These are phyloP conservation scores for Donacobius atricapilla DNA, from an alignment of 2,113 vertebrate species.

Conservation along the genomic window DNA sequence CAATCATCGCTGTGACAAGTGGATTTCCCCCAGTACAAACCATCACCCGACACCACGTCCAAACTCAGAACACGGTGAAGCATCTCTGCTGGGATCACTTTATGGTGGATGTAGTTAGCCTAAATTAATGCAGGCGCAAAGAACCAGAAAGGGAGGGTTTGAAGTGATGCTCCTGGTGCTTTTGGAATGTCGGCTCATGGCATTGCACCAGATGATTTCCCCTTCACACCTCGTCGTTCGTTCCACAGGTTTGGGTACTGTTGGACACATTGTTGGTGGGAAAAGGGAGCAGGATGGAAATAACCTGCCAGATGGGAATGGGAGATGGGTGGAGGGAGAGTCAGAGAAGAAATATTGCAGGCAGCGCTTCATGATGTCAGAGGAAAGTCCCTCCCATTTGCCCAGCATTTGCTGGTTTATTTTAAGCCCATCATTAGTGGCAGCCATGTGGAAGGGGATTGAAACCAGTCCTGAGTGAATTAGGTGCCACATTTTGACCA, in stretches of 20 bases:
- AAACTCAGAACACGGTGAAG: background rate
- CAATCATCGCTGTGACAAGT: fast-evolving
- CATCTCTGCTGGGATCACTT: background rate
- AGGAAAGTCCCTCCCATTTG: background rate
- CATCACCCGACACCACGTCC: background rate
- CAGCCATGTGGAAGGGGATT: background rate
- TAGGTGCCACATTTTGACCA: background rate
- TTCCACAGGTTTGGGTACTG: background rate
- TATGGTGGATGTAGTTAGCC: background rate
- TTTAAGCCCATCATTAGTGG: background rate
- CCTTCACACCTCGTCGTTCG: fast-evolving
- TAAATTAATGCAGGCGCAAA: background rate
- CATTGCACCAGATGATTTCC: background rate
- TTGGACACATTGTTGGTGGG: background rate
- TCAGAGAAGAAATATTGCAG: background rate
- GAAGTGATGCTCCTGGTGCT: background rate
- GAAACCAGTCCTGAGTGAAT: background rate
- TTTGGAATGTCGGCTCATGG: background rate
- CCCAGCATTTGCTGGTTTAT: background rate
- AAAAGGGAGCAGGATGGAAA: background rate
- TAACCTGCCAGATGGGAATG: background rate
- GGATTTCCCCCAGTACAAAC: background rate
- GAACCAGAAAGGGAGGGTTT: background rate
- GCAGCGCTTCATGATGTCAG: background rate
- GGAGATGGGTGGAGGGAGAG: background rate